These are phyloP conservation scores for Nycticryphes semicollaris DNA, from an alignment of 2,113 vertebrate species.

Conservation along the genomic window DNA sequence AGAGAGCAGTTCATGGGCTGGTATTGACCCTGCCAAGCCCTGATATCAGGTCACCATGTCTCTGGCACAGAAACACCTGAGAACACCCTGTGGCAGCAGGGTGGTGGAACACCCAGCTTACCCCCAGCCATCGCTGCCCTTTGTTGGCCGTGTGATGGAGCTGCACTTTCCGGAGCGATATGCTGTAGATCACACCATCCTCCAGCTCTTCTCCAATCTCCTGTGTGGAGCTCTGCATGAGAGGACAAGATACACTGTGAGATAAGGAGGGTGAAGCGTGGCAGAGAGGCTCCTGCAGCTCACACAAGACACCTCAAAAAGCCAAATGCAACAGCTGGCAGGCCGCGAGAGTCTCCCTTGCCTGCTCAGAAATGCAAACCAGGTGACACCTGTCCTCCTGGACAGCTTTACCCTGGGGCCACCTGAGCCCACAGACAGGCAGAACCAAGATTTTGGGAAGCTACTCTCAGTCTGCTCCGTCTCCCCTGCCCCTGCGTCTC, in stretches of 20 bases:
- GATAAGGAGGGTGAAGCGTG: neutral
- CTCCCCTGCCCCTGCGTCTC: neutral
- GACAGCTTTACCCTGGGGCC: neutral
- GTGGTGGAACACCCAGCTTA: constrained; percentile 45
- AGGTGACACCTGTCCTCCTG: neutral
- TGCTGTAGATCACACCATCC: constrained; percentile 94
- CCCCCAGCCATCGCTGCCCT: constrained; percentile 97
- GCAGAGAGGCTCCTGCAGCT: neutral
- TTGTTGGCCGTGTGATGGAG: constrained; percentile 90
- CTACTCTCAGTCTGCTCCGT: neutral
- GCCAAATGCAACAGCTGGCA: neutral
- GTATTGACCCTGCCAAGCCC: neutral
- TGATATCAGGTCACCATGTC: neutral
- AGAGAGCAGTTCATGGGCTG: neutral
- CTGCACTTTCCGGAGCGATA: constrained; percentile 94
- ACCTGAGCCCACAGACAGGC: neutral
- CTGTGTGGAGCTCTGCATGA: constrained; percentile 91
- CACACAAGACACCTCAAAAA: rapidly evolving
- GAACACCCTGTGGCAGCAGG: neutral
- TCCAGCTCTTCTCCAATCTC: constrained; percentile 97
- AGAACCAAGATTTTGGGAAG: neutral
- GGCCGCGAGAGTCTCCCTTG: neutral
- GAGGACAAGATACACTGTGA: neutral
- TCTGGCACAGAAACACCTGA: neutral
- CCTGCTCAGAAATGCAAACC: neutral